A percentile compares a stretch with the other conserved stretches of the same genome.
Evolutionary conservation across 2,113 vertebrate genomes (phyloP).

Genomic region (Hymenochirus boettgeri): DNA sequence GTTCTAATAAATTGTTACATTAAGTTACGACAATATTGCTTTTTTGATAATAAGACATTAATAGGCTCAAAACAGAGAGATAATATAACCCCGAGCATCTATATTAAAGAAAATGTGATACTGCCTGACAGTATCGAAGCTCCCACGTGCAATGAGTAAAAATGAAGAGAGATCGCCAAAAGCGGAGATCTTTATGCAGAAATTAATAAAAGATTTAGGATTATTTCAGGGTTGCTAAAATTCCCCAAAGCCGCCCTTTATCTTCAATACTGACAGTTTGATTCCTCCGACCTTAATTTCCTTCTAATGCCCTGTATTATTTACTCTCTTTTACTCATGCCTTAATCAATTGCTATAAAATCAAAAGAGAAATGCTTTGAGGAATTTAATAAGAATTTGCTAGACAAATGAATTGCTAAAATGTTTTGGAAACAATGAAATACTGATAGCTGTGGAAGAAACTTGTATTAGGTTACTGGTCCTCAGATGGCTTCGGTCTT

Average conservation of each 20-base stretch:
- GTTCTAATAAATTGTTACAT: not conserved
- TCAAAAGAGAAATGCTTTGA: not conserved
- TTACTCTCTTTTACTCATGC: constrained; percentile 46
- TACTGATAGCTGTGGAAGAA: constrained; percentile 37
- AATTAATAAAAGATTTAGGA: not conserved
- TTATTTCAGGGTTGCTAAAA: not conserved
- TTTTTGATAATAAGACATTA: not conserved
- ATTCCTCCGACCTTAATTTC: not conserved
- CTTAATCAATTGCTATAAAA: not conserved
- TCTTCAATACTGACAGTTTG: not conserved
- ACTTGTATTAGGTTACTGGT: constrained; percentile 45
- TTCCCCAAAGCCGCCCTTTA: not conserved
- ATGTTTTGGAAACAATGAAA: constrained; percentile 9
- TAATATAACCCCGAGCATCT: not conserved
- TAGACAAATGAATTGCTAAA: not conserved
- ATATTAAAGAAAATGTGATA: not conserved
- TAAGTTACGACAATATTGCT: not conserved
- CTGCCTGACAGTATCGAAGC: not conserved
- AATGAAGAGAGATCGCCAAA: not conserved
- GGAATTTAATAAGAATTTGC: not conserved
- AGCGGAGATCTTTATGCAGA: constrained; percentile 4
- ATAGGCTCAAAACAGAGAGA: not conserved
- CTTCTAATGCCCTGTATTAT: not conserved
- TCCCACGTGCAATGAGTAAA: not conserved
- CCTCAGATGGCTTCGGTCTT: constrained; percentile 3